Percentiles rank a stretch among this genome's conserved stretches.
phyloP scores from a whole-genome alignment of 2,113 vertebrate genomes.

The Menidia beryllina region DNA sequence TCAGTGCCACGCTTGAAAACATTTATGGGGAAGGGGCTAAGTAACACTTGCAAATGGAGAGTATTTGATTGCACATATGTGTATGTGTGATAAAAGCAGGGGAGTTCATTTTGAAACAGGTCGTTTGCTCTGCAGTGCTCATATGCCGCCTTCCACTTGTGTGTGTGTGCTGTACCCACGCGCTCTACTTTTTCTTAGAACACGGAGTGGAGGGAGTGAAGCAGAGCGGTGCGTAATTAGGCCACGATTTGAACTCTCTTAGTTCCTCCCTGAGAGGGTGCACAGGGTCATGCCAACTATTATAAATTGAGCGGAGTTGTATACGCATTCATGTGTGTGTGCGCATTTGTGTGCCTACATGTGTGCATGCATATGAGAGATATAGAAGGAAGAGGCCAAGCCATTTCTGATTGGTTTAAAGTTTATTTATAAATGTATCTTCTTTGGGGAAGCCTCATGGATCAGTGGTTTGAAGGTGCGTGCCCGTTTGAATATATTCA shows the following conservation, averaged over 20 bases:
- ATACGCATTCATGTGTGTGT: slow-evolving; percentile 50
- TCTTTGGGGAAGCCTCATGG: slow-evolving; percentile 33
- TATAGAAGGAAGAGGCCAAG: slow-evolving; percentile 32
- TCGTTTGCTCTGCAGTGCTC: slow-evolving; percentile 65
- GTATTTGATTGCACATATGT: slow-evolving; percentile 17
- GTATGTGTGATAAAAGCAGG: slow-evolving; percentile 27
- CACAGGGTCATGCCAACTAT: slow-evolving; percentile 73
- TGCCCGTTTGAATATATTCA: slow-evolving; percentile 21
- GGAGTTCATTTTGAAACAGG: slow-evolving; percentile 71
- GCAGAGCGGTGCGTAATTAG: slow-evolving; percentile 77
- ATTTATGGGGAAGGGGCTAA: slow-evolving; percentile 30
- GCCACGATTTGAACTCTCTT: slow-evolving; percentile 82
- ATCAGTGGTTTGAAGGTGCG: slow-evolving; percentile 49
- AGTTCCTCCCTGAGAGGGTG: slow-evolving; percentile 74
- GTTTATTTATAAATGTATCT: slow-evolving; percentile 67
- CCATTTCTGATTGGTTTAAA: slow-evolving; percentile 59
- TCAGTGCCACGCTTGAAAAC: slow-evolving; percentile 13
- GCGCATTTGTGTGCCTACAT: slow-evolving; percentile 38
- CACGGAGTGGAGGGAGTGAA: slow-evolving; percentile 68
- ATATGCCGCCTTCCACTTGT: slow-evolving; percentile 30
- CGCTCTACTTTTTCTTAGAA: slow-evolving; percentile 77
- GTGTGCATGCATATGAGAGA: slow-evolving; percentile 29
- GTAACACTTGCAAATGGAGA: slow-evolving; percentile 2
- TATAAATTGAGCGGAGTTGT: slow-evolving; percentile 74
- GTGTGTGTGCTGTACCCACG: slow-evolving; percentile 49